Evolutionary conservation across 2,113 vertebrate species (phyloP).

Genomic region (Larimichthys polyactis): DNA sequence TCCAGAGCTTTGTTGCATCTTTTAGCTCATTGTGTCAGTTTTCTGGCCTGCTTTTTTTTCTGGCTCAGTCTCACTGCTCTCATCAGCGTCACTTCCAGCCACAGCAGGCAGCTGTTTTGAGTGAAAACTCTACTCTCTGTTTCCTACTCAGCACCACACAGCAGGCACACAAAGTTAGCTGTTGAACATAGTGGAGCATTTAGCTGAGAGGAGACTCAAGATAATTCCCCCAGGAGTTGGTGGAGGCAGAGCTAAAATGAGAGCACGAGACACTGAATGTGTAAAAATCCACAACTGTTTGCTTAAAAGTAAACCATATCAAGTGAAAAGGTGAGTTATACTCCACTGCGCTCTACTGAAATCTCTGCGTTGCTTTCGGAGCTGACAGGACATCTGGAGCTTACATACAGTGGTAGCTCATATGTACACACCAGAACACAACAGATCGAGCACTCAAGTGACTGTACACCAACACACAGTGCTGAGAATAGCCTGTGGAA

Average conservation of each 20-base stretch:
- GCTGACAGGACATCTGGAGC: background rate
- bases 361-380: background rate
- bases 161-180: background rate
- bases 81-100: background rate
- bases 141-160: background rate
- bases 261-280: background rate
- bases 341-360: background rate
- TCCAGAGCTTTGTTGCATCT: background rate
- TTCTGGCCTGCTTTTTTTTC: background rate
- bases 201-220: background rate
- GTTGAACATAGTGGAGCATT: background rate
- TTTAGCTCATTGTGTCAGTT: background rate
- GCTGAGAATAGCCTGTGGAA: slow-evolving; percentile 61
- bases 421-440: slow-evolving; percentile 26
- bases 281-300: background rate
- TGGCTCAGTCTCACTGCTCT: background rate
- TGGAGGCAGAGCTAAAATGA: background rate
- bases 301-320: background rate
- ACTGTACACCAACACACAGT: slow-evolving; percentile 10
- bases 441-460: slow-evolving; percentile 19
- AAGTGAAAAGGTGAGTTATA: background rate
- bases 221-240: background rate
- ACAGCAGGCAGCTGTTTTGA: background rate
- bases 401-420: slow-evolving; percentile 8
- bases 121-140: no score